Conservation (phyloP, 2,113 vertebrate species). For the Microcebus griseorufus region DNA sequence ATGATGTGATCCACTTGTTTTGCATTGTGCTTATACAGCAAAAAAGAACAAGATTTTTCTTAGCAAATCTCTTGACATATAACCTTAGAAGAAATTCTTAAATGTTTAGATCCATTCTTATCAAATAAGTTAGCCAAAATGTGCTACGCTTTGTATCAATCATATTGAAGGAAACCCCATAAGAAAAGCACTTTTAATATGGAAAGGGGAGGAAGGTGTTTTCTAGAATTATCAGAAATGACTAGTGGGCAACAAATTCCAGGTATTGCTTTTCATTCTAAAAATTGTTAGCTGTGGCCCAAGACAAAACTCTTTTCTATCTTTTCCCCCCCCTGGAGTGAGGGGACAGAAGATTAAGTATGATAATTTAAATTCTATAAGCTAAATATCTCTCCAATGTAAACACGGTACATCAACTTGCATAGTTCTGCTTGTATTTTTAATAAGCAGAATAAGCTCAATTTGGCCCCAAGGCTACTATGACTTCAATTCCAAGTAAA, state of each 20-base stretch:
- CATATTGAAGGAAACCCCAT: not conserved
- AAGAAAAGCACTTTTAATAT: not conserved
- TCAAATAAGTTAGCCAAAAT: not conserved
- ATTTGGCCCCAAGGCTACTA: not conserved
- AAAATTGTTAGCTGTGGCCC: not conserved
- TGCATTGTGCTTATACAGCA: not conserved
- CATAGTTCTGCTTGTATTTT: not conserved
- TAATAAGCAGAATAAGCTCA: not conserved
- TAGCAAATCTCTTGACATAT: not conserved
- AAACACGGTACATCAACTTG: not conserved
- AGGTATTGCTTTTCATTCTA: not conserved
- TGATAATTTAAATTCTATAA: not conserved
- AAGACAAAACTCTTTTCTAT: not conserved
- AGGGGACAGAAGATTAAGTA: not conserved
- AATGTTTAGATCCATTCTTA: not conserved
- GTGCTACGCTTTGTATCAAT: not conserved
- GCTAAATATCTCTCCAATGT: not conserved
- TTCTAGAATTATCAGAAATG: not conserved
- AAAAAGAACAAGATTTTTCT: not conserved
- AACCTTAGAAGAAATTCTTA: slow-evolving; percentile 5
- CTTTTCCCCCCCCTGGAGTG: not conserved
- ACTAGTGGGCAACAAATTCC: not conserved
- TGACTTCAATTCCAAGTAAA: not conserved
- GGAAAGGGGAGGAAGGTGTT: not conserved
- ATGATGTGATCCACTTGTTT: not conserved